Evolutionary conservation across 2,888 invertebrate genomes (phyloP), one percentile per base, ranked within the genome.

Genomic region (Diabrotica balteata): DNA sequence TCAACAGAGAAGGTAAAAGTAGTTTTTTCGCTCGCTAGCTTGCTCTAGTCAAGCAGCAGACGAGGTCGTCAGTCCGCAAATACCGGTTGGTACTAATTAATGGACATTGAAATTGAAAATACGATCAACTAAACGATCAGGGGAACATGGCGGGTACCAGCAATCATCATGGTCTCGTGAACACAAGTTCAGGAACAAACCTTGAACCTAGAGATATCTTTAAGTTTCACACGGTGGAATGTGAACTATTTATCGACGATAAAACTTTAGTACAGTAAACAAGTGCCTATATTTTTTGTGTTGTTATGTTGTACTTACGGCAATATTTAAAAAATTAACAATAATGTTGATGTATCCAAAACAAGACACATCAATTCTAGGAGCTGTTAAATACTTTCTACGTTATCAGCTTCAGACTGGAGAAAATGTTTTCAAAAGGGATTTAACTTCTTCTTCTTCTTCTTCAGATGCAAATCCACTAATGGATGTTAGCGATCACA

Each of bases 141-240:
- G 54, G 47, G 42, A 42, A 22, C 3, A 53, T 22, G 7, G 22
- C 8, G 22, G 22, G 8, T 9, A 7, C 53, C 17, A 9, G 49
- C 60, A 52, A 69, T 66, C 66, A 71, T 67, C 69, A 64, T 64
- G 68, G 68, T 72, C 72, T 72, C 71, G 72, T 73, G 72, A 73
- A 61, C 65, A 62, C 47, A 73, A 71, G 75, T 74, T 75, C 74
- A 74, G 72, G 72, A 73, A 70, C 64, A 74, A 74, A 70, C 75
- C 75, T 75, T 75, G 75, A 75, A 70, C 70, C 70, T 67, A 46
- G 44, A 47, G 47, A 59, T 67, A 46, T 47, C 67, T 65, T 65
- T 64, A 55, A 61, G 61, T 66, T 66, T 66, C 55, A 57, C 61
- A 61, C 61, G 51, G 8, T 54, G 61, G 57, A 57, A 61, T 66